Percentiles rank a stretch among this genome's conserved stretches.
Evolutionary conservation across 2,797 vertebrate species (phyloP).

Genomic region (Spatula versicolor): DNA sequence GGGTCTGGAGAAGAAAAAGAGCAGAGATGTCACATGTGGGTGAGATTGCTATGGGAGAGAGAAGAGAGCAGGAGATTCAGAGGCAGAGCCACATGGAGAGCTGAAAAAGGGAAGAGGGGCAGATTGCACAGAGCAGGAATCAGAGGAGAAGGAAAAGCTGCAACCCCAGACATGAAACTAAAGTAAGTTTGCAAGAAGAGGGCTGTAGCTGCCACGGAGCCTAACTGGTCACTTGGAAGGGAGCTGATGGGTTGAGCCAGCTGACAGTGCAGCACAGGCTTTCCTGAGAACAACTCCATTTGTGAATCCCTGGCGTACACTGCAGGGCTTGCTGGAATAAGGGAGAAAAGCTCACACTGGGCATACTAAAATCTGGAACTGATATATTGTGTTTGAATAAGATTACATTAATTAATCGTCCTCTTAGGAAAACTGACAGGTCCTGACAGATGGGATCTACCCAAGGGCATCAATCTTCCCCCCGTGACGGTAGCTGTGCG

Average conservation of each 20-base stretch:
- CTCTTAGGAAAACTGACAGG: background rate
- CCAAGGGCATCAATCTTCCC: background rate
- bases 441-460: background rate
- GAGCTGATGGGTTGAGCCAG: background rate
- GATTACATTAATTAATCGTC: conserved; percentile 43
- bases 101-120: background rate
- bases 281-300: background rate
- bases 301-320: background rate
- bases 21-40: background rate
- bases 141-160: background rate
- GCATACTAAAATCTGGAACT: background rate
- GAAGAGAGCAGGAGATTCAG: background rate
- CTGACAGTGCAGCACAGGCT: rapidly evolving
- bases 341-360: background rate
- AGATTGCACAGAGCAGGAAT: background rate
- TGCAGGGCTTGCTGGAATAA: background rate
- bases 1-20: background rate
- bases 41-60: background rate
- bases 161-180: background rate
- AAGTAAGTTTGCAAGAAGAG: background rate
- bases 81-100: background rate
- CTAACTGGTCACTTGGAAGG: background rate
- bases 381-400: conserved; percentile 29
- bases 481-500: rapidly evolving
- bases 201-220: background rate